Evolutionary conservation across 2,888 invertebrate genomes (phyloP).

Genomic region (Hyposoter dolosus): DNA sequence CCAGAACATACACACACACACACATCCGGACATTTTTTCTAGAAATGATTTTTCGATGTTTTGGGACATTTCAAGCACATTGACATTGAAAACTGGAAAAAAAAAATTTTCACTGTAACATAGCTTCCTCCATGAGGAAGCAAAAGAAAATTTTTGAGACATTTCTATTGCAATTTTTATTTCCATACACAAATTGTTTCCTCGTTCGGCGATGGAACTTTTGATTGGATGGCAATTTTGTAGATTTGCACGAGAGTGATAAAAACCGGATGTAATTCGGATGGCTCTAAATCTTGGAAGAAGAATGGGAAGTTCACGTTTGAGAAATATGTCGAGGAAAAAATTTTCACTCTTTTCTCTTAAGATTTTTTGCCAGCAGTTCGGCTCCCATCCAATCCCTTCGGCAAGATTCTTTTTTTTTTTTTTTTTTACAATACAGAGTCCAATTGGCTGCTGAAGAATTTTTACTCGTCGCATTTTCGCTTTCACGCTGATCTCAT

Average conservation of each 20-base stretch:
- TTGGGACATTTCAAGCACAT: too few species aligned
- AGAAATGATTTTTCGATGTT: too few species aligned
- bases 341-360: conserved; percentile 34
- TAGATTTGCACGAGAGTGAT: not conserved
- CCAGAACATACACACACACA: too few species aligned
- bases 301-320: not conserved
- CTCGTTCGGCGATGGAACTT: too few species aligned
- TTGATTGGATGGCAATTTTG: not conserved
- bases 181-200: not conserved
- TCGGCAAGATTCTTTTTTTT: not conserved
- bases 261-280: not conserved
- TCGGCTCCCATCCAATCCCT: conserved; percentile 14
- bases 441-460: conserved; percentile 47
- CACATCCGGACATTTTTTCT: too few species aligned
- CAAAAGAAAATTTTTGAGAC: not conserved
- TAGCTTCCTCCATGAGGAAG: too few species aligned
- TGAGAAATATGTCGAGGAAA: conserved; percentile 47
- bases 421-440: conserved; percentile 4
- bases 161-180: not conserved
- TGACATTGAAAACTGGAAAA: too few species aligned
- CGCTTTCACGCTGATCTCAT: conserved; percentile 41
- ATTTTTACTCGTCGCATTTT: conserved; percentile 60
- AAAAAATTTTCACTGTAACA: too few species aligned
- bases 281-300: not conserved
- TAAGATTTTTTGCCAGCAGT: conserved; percentile 8